Evolutionary conservation across 1,140 invertebrate genomes (phyloP).

Genomic region (Scaptodrosophila lebanonensis): DNA sequence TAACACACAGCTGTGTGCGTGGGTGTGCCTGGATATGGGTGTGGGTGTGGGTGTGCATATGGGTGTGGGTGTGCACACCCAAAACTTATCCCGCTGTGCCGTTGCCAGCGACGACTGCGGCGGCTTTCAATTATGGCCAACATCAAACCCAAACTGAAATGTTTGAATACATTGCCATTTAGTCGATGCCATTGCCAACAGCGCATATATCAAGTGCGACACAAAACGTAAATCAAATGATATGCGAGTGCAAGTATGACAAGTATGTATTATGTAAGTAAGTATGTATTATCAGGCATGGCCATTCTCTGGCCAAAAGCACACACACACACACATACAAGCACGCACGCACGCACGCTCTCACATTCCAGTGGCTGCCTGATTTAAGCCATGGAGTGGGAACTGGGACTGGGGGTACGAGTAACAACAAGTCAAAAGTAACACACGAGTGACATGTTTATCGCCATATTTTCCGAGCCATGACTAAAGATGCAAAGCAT

Average conservation of each 20-base stretch:
- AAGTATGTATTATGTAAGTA: slow-evolving; percentile 73
- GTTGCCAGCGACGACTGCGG: slow-evolving; percentile 23
- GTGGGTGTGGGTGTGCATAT: slow-evolving; percentile 1
- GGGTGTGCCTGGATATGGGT: neutral
- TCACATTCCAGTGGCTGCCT: too few species aligned
- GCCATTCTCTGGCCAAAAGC: slow-evolving; percentile 42
- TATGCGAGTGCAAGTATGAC: slow-evolving; percentile 73
- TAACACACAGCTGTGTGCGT: neutral
- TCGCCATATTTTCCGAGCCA: slow-evolving; percentile 69
- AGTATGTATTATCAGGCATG: slow-evolving; percentile 67
- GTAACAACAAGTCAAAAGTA: slow-evolving; percentile 29
- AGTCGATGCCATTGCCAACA: slow-evolving; percentile 31
- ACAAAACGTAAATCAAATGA: slow-evolving; percentile 72
- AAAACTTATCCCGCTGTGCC: too few species aligned
- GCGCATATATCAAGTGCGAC: slow-evolving; percentile 68
- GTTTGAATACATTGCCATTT: slow-evolving; percentile 73
- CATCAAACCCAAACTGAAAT: slow-evolving; percentile 71
- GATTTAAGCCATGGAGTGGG: slow-evolving; percentile 5
- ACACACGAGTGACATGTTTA: slow-evolving; percentile 58
- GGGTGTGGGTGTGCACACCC: slow-evolving; percentile 1
- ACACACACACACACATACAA: neutral
- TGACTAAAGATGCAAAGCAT: slow-evolving; percentile 65
- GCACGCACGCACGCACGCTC: too few species aligned
- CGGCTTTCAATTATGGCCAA: slow-evolving; percentile 63
- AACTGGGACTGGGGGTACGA: neutral